A percentile compares a stretch with the other conserved stretches of the same genome.
Conservation (phyloP, 2,113 vertebrate species). For the Rhinogobius similis region DNA sequence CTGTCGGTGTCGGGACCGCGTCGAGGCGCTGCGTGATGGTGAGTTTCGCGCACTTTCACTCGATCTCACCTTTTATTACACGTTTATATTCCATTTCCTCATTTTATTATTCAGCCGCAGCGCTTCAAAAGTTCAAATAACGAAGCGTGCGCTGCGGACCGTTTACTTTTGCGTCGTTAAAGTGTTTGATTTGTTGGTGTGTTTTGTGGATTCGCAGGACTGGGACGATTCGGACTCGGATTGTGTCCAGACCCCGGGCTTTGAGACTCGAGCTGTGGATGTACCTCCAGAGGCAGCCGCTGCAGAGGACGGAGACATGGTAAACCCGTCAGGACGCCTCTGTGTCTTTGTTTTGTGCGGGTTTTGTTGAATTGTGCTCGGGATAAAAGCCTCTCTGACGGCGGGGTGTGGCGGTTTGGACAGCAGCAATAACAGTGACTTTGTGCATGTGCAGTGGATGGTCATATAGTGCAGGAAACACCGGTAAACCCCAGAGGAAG, state of each 20-base stretch:
- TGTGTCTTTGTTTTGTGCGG: no score
- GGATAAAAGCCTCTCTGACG: background rate
- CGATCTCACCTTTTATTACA: no score
- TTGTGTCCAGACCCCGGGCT: constrained; percentile 20
- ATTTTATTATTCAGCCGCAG: no score
- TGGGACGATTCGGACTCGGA: constrained; percentile 44
- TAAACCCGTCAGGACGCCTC: no score
- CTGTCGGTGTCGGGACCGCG: background rate
- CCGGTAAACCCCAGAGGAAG: background rate
- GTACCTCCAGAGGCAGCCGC: no score
- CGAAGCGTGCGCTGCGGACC: background rate
- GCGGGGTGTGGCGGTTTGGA: constrained; percentile 35
- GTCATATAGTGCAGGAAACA: no score
- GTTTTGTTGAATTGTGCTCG: no score
- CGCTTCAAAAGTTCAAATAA: background rate
- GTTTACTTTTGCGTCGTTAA: no score
- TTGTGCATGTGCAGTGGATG: no score
- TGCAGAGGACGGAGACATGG: no score
- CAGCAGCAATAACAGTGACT: background rate
- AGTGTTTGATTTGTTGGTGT: background rate
- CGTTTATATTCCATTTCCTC: no score
- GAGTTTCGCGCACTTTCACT: background rate
- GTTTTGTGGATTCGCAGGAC: constrained; percentile 39
- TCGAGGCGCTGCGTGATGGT: background rate
- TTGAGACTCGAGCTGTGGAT: constrained; percentile 28